Evolutionary conservation across 2,113 vertebrate species (phyloP).

Genomic region (Narcine bancroftii): DNA sequence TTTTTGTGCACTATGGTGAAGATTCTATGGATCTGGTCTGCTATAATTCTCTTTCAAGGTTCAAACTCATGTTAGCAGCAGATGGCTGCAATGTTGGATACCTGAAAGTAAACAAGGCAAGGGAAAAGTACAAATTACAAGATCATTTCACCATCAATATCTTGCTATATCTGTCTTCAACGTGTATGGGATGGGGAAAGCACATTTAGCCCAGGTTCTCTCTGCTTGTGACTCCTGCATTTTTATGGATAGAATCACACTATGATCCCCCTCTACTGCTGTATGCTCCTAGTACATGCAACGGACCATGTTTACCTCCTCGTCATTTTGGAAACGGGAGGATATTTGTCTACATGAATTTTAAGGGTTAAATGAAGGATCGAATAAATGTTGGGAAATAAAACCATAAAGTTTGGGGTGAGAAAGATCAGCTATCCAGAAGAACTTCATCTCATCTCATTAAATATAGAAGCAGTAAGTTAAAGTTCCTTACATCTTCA

Average conservation of each 20-base stretch:
- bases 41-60: background rate
- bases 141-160: background rate
- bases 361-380: background rate
- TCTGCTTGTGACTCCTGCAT: background rate
- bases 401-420: background rate
- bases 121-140: background rate
- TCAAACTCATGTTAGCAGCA: background rate
- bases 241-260: background rate
- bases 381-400: background rate
- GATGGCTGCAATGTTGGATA: background rate
- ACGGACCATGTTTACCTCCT: background rate
- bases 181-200: background rate
- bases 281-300: background rate
- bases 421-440: no score
- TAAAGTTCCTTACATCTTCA: conserved; percentile 69
- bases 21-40: background rate
- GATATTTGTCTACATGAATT: background rate
- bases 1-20: background rate
- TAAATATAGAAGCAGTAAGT: background rate
- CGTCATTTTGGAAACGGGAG: background rate
- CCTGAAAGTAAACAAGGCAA: background rate
- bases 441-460: background rate
- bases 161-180: background rate
- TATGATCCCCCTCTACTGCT: background rate
- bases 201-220: background rate